Conservation (phyloP, 2,888 invertebrate genomes). For the Escarpia spicata region DNA sequence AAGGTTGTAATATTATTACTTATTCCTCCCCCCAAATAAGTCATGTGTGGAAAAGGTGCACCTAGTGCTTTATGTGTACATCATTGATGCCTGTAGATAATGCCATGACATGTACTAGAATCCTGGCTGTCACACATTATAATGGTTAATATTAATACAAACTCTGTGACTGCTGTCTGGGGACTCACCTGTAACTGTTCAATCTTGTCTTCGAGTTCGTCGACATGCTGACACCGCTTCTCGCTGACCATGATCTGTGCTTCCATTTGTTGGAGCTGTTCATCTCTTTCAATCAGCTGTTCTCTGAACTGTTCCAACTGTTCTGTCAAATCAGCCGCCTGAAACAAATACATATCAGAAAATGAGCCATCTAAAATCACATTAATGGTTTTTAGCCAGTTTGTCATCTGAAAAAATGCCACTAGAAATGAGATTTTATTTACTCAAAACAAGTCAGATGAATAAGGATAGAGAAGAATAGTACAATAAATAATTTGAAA, state of each 20-base stretch:
- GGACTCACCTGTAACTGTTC: not conserved
- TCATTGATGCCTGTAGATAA: not conserved
- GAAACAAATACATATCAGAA: not conserved
- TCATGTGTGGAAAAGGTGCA: not conserved
- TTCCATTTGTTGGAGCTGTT: slow-evolving; percentile 57
- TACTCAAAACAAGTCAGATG: too few relatives aligned
- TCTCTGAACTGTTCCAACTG: slow-evolving; percentile 64
- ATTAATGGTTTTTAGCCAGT: too few relatives aligned
- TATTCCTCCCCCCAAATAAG: too few relatives aligned
- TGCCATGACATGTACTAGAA: not conserved
- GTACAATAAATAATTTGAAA: not conserved
- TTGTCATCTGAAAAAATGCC: too few relatives aligned
- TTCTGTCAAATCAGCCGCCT: slow-evolving; percentile 31
- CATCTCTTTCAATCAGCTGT: slow-evolving; percentile 43
- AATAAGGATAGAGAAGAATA: not conserved
- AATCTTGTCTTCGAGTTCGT: not conserved
- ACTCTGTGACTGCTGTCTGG: not conserved
- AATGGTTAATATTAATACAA: not conserved
- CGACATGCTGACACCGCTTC: slow-evolving; percentile 28
- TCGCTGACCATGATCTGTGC: slow-evolving; percentile 52
- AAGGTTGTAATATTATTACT: too few relatives aligned
- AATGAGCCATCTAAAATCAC: not conserved
- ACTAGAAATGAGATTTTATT: too few relatives aligned
- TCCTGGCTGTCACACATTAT: too few relatives aligned
- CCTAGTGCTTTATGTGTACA: not conserved